A percentile compares a stretch with the other conserved stretches of the same genome.
Evolutionary conservation across 2,113 vertebrate species (phyloP).

Genomic region (Solea solea): DNA sequence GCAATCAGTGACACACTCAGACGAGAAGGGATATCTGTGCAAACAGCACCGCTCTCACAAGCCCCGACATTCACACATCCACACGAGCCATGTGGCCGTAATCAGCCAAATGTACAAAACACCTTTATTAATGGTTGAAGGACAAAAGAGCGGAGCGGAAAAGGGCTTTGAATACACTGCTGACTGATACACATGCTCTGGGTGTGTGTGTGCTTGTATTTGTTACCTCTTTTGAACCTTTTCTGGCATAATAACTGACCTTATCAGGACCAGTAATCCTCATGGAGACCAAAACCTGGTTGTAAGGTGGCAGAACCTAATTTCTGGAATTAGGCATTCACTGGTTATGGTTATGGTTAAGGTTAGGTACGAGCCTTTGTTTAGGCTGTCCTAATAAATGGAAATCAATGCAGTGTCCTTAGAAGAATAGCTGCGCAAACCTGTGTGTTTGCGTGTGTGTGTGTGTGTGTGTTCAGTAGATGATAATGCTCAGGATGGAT

Average conservation of each 20-base stretch:
- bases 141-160: slow-evolving; percentile 58
- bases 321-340: too few species aligned
- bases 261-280: too few species aligned
- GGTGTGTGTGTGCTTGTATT: slow-evolving; percentile 17
- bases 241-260: too few species aligned
- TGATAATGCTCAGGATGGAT: slow-evolving; percentile 73
- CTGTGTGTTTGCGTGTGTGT: slow-evolving; percentile 22
- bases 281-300: too few species aligned
- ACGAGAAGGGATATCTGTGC: slow-evolving; percentile 35
- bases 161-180: slow-evolving; percentile 64
- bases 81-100: slow-evolving; percentile 33
- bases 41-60: slow-evolving; percentile 26
- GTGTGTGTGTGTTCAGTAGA: slow-evolving; percentile 51
- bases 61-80: slow-evolving; percentile 56
- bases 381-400: too few species aligned
- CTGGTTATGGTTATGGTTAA: too few species aligned
- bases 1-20: slow-evolving; percentile 50
- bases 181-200: slow-evolving; percentile 50
- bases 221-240: too few species aligned
- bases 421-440: too few species aligned
- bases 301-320: too few species aligned
- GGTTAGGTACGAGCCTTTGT: too few species aligned
- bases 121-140: slow-evolving; percentile 68
- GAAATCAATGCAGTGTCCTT: too few species aligned
- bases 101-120: slow-evolving; percentile 67